Evolutionary conservation across 2,888 invertebrate species (phyloP), one percentile per base, ranked within the genome.

Genomic region (Hirtodrosophila duncani): DNA sequence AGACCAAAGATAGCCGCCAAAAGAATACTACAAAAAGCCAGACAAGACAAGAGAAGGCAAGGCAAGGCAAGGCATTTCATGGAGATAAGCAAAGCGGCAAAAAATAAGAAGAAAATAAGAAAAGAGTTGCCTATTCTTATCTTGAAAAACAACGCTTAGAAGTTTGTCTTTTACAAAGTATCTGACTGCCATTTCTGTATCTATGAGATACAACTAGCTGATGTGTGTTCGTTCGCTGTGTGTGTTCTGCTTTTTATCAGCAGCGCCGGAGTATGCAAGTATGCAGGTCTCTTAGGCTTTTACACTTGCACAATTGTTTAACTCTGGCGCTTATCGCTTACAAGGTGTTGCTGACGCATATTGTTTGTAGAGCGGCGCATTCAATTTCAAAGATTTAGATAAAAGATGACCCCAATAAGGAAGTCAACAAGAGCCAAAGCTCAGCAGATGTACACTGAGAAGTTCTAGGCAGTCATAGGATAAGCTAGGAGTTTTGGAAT

Each of bases 301-400:
- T 39, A 56, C 56, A 45, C 50, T 64, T 72, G 65, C 78, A 64
- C 72, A 77, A 53, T 43, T 53, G 64, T 68, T 57, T 51, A 45
- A 26, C 37, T 34, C 23, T 30, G 5, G 59, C 45, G 36, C 38
- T 51, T 51, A 56, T 48, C 51, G 30, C 13, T 26, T 27, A 24
- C 14, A 9, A 51, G 51, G 51, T 50, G 42, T 60, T 51, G 34
- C 42, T n/a, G n/a, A n/a, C n/a, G n/a, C 49, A 41, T 36, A 39
- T 34, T 56, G 56, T 36, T 48, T 21, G n/a, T n/a, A n/a, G n/a
- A 56, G 48, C 56, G 55, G 55, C 44, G 44, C 53, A 55, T 37
- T 56, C 45, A 34, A 18, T 36, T 29, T 10, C 13, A 43, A n/a
- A n/a, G 39, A 48, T 56, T 56, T 18, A 58, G 59, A 41, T 56